Evolutionary conservation across 2,113 vertebrate genomes (phyloP), one percentile per base, ranked within the genome.

Genomic region (Procavia capensis): DNA sequence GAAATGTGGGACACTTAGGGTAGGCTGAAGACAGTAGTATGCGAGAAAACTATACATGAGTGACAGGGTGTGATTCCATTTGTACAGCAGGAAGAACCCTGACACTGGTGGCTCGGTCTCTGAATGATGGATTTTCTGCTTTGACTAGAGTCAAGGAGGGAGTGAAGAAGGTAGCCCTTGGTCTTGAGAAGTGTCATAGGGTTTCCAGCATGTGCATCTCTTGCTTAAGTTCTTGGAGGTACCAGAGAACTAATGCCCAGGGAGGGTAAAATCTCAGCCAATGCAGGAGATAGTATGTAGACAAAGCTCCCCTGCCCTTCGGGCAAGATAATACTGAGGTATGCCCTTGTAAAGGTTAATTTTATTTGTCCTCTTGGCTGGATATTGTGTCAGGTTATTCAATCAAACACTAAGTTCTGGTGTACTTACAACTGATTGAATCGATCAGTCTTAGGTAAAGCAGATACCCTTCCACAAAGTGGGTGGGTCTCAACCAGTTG

Each of bases 221-320:
- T 45, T 63, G n/a, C 61, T 50, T 36, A 5, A 20, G 54, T 29
- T 0, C 16, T 50, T 70, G n/a, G 39, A 6, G 25, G 8, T 29
- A 11, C 43, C 39, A 7, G 8, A 25, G 31, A 93, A n/a, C 59
- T 10, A 34, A 76, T 29, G 17, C 3, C 3, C 34, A 25, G 20
- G 7, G 16, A 61, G 8, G 54, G 2, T 13, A 92, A 17, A 17
- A 45, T 10, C 10, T 59, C 47, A 45, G 31, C 50, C 45, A 66
- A 9, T 6, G 25, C 2, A 41, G 24, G 5, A 50, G 13, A 16
- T 8, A 3, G 1, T 8, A 1, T 31, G 8, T 34, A 16, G 11
- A 68, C 1, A 81, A 29, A 31, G 36, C 2, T 45, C n/a, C 29
- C 59, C n/a, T 7, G 25, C 5, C 47, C 45, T 75, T 25, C 39